phyloP scores from a whole-genome alignment of 2,797 vertebrate species.

The Chaetophractus vellerosus region DNA sequence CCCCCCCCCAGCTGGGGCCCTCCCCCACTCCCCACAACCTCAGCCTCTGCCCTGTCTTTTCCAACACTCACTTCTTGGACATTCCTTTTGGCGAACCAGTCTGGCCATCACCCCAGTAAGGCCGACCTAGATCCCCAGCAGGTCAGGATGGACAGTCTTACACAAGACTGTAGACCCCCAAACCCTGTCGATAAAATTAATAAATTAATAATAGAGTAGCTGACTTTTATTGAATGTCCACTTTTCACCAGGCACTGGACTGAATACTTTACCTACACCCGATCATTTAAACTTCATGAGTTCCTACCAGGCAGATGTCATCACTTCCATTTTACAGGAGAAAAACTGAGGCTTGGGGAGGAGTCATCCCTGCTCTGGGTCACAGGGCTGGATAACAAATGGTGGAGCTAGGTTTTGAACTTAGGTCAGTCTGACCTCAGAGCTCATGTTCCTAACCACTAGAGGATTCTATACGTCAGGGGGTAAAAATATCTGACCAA shows the following conservation, averaged over 20 bases:
- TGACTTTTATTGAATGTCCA: neutral
- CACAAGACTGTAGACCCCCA: neutral
- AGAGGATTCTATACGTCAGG: neutral
- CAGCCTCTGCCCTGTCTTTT: neutral
- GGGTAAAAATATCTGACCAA: neutral
- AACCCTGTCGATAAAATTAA: neutral
- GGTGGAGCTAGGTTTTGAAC: neutral
- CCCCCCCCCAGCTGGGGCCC: neutral
- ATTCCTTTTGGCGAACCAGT: fast-evolving
- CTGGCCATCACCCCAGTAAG: neutral
- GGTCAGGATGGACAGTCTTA: neutral
- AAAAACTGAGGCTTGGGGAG: neutral
- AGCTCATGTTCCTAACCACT: neutral
- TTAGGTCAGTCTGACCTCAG: neutral
- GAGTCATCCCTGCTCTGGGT: neutral
- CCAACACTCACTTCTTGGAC: neutral
- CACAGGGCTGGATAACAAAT: neutral
- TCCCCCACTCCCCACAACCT: neutral
- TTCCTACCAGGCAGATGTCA: neutral
- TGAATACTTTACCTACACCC: neutral
- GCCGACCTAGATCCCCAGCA: neutral
- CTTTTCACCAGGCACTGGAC: neutral
- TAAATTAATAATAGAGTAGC: neutral
- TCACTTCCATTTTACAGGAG: neutral
- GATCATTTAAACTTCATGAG: neutral